Base-by-base conservation (phyloP, 2,888 invertebrate species). In the Spodoptera picta region DNA sequence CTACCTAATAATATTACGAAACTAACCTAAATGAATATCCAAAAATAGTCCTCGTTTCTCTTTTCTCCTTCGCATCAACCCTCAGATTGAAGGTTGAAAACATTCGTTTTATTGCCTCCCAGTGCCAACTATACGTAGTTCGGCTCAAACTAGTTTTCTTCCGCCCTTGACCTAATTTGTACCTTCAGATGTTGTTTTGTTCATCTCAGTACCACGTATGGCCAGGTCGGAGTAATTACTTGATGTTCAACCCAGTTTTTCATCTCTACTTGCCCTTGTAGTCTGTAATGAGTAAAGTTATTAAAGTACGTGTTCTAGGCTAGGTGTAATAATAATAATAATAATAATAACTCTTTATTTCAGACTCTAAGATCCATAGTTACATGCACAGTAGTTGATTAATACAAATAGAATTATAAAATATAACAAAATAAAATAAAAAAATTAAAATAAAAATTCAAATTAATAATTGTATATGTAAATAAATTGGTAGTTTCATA, bases 121-220 rank as follows among this genome's bases (percentile, higher is more conserved):
- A 45, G 47, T 46, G 47, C 70, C 70, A 70, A 65, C 49, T 48
- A 19, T 23, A 41, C 48, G 42, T 53, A 46, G 31, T 74, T 57
- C 12, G 14, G 58, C 64, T 51, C 52, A 64, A 58, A 65, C 62
- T 68, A 80, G 71, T 81, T 75, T 52, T 58, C 53, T 55, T 52
- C 52, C 64, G 75, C 67, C 79, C 69, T 57, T 70, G 72, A 67
- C 79, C 73, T 54, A 54, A 53, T 60, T 69, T 36, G 7, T 46
- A 71, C 75, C 66, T 75, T 65, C 31, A 36, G 65, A 70, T 56
- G 71, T 74, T 74, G 52, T 73, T 75, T 60, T 67, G 66, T 55
- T 67, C 62, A 59, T 63, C 44, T 65, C 58, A 19, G 51, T 61
- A 54, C 57, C 42, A 43, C 47, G 23, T 64, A 64, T 53, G 27